Percentiles rank a stretch among this genome's conserved stretches.
These are phyloP conservation scores for Sipunculus nudus DNA, from an alignment of 2,888 invertebrate species.

Conservation along the genomic window DNA sequence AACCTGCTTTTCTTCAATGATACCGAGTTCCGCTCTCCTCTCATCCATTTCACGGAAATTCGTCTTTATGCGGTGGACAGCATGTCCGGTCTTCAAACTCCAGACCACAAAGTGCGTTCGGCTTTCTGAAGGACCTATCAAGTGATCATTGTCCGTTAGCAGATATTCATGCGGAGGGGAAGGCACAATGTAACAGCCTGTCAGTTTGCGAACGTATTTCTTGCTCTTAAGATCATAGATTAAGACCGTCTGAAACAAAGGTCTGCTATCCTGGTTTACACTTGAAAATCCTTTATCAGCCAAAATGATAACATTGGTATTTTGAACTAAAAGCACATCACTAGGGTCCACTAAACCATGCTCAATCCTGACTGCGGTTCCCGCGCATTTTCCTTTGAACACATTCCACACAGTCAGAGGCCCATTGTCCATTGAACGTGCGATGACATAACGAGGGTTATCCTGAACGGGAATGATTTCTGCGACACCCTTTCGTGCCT, in stretches of 20 bases:
- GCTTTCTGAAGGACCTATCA: conserved; percentile 60
- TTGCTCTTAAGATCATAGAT: conserved; percentile 57
- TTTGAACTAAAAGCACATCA: conserved; percentile 56
- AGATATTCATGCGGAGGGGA: conserved; percentile 59
- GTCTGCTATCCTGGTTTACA: conserved; percentile 47
- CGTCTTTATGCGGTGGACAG: conserved; percentile 52
- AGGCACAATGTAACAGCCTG: conserved; percentile 56
- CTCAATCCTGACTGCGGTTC: conserved; percentile 54
- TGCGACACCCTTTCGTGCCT: conserved; percentile 50
- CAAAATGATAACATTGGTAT: conserved; percentile 56
- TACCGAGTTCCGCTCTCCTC: conserved; percentile 10
- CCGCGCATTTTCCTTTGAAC: conserved; percentile 51
- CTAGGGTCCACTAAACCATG: conserved; percentile 53
- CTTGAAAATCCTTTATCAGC: conserved; percentile 55
- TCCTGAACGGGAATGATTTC: conserved; percentile 53
- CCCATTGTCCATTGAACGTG: conserved; percentile 56
- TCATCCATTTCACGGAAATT: conserved; percentile 44
- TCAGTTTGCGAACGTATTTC: conserved; percentile 53
- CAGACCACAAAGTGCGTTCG: conserved; percentile 61
- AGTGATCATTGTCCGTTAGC: conserved; percentile 52
- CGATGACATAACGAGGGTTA: conserved; percentile 57
- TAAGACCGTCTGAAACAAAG: conserved; percentile 56
- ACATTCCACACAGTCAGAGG: conserved; percentile 62
- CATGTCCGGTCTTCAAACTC: conserved; percentile 56
- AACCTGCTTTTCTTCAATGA: conserved; percentile 6